These are phyloP conservation scores for Ptychadena robeensis DNA, from an alignment of 2,797 vertebrate genomes.

Conservation along the genomic window DNA sequence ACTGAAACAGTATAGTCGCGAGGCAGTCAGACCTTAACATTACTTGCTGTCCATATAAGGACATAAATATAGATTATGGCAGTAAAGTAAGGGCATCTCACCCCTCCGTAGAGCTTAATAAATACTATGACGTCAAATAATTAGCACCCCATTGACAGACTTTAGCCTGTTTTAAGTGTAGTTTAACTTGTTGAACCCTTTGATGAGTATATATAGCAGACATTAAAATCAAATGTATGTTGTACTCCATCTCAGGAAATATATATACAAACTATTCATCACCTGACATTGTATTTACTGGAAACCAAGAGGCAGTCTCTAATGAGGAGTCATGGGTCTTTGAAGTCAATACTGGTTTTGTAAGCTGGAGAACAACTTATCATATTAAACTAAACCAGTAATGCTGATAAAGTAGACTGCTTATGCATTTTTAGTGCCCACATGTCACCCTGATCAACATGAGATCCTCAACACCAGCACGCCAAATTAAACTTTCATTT, in stretches of 20 bases:
- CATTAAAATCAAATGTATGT: not conserved
- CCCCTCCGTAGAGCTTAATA: slow-evolving; percentile 19
- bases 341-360: not conserved
- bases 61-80: slow-evolving; percentile 24
- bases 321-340: too few species aligned
- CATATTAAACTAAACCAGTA: not conserved
- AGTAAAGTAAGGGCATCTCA: slow-evolving; percentile 18
- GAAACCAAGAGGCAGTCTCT: too few species aligned
- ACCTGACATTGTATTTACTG: too few species aligned
- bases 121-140: slow-evolving; percentile 13
- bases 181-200: not conserved
- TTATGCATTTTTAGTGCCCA: not conserved
- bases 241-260: not conserved
- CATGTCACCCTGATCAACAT: not conserved
- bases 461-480: not conserved
- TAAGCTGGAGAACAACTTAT: not conserved
- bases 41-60: slow-evolving; percentile 2
- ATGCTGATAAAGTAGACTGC: not conserved
- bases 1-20: slow-evolving; percentile 18
- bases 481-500: not conserved
- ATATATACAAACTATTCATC: too few species aligned
- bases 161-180: not conserved
- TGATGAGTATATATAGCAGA: not conserved
- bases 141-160: slow-evolving; percentile 43
- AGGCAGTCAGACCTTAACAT: slow-evolving; percentile 12